phyloP scores from a whole-genome alignment of 2,888 invertebrate genomes.

The Tuberolachnus salignus region DNA sequence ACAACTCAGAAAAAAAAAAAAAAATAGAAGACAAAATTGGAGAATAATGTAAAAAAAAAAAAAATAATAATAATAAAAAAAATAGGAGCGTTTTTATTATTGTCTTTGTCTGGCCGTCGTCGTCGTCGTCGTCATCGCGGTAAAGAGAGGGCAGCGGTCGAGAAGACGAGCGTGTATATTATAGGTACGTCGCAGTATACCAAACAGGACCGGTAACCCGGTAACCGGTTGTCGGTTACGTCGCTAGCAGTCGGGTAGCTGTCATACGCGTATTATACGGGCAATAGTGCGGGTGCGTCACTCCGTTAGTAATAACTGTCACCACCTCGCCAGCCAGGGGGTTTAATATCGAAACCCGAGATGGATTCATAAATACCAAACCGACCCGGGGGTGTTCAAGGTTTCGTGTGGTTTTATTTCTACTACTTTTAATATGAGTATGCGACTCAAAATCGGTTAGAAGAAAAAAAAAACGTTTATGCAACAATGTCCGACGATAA shows the following conservation, averaged over 20 bases:
- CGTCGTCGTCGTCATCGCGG: not conserved
- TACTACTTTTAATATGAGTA: not conserved
- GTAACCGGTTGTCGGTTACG: constrained; percentile 43
- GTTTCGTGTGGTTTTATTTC: not conserved
- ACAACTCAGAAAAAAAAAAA: constrained; percentile 28
- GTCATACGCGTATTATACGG: not conserved
- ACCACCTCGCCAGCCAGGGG: not conserved
- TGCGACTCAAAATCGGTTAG: not conserved
- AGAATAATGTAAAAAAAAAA: constrained; percentile 15
- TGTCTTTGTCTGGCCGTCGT: constrained; percentile 30
- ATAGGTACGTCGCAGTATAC: not conserved
- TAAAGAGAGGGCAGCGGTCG: constrained; percentile 5
- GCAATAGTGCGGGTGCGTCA: constrained; percentile 12
- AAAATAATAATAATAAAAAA: not conserved
- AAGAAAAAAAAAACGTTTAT: not conserved
- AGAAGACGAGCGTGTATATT: not conserved
- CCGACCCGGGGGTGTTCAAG: not conserved
- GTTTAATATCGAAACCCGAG: not conserved
- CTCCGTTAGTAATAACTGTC: constrained; percentile 11
- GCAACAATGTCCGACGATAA: not conserved
- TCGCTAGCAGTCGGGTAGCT: constrained; percentile 26
- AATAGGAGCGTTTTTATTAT: constrained; percentile 35
- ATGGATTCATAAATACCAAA: not conserved
- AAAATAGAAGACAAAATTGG: constrained; percentile 36
- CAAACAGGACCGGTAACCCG: constrained; percentile 33